Evolutionary conservation across 2,797 vertebrate genomes (phyloP), one percentile per base, ranked within the genome.

Genomic region (Propithecus perrieri): DNA sequence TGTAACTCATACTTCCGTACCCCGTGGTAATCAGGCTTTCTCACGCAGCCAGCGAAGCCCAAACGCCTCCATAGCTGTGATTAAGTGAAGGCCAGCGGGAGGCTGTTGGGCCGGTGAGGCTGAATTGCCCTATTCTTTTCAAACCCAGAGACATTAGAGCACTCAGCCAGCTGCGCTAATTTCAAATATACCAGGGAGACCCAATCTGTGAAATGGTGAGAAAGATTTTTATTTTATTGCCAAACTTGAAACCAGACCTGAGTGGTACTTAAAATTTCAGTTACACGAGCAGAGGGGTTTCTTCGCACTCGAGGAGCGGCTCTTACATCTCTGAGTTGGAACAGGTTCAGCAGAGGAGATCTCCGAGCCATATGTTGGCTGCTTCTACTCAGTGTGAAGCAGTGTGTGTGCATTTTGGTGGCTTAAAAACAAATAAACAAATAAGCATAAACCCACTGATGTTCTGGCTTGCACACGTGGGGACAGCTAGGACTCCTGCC

Each of bases 161-260:
- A 43, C 59, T 79, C 46, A 41, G 55, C 35, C 92, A 53, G 86
- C 20, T 69, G 84, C 0, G 12, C 90, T 89, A 43, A 7, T 30
- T 94, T 69, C 84, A 74, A 71, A 88, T 85, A 63, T 59, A 67
- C 59, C 94, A 59, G 59, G 65, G 83, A 95, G 53, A 83, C 43
- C 8, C 53, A 55, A 80, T 85, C 65, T 85, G 89, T 30, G 89
- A 87, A 59, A 91, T 15, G 30, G 61, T 55, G 63, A 91, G 89
- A 89, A 81, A 91, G 90, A 86, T 46, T 95, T 97, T 95, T 97
- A 61, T 95, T 96, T 95, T 71, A 75, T 43, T 91, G 87, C 87
- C 94, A 94, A 43, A 85, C 33, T 85, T 55, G 11, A 96, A 97
- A 97, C 90, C 83, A 86, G 95, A 79, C 55, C 96, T 72, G 79